Evolutionary conservation across 2,113 vertebrate genomes (phyloP), one percentile per base, ranked within the genome.

Genomic region (Gadus chalcogrammus): DNA sequence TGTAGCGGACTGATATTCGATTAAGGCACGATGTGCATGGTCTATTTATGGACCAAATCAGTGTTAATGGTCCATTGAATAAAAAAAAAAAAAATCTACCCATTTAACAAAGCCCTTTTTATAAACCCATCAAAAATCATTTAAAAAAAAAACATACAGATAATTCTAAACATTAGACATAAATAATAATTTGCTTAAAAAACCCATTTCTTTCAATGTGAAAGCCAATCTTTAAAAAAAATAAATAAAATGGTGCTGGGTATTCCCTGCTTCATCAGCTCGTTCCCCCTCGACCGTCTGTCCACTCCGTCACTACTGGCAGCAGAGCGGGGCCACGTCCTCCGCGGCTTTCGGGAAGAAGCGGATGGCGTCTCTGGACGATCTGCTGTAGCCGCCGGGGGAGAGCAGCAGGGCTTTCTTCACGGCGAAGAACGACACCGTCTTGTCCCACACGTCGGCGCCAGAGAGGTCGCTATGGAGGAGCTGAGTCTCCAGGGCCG

Each of bases 391-490:
- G 67, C 91, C 89, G 2, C 87, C 82, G 3, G 79, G 84, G 2
- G 79, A 83, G 70, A 90, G 90, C 64, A 92, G 84, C 17, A 81
- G 65, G 17, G 83, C 84, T 71, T 80, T 89, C 71, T 84, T 91
- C 38, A 85, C 74, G 0, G 93, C 86, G 85, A 93, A 88, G 60
- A 91, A 87, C 31, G 85, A 89, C 18, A 91, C 81, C 0, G 90
- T 89, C 79, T 82, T 91, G 69, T 91, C 92, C 91, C 90, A 91
- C 53, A 91, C 31, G 11, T 91, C 91, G 1, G 83, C 70, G 65
- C 80, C 69, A 74, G 78, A 84, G 73, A 79, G 59, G 27, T 85
- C 85, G 0, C 68, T 15, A 71, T 76, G 42, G 42, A 12, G 42
- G 42, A 48, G 72, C 56, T 90, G 88, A 15, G 68, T 69, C 73